Percentiles rank a stretch among this genome's conserved stretches.
Evolutionary conservation across 2,888 invertebrate genomes (phyloP).

Genomic region (Chromoteleia sp.): DNA sequence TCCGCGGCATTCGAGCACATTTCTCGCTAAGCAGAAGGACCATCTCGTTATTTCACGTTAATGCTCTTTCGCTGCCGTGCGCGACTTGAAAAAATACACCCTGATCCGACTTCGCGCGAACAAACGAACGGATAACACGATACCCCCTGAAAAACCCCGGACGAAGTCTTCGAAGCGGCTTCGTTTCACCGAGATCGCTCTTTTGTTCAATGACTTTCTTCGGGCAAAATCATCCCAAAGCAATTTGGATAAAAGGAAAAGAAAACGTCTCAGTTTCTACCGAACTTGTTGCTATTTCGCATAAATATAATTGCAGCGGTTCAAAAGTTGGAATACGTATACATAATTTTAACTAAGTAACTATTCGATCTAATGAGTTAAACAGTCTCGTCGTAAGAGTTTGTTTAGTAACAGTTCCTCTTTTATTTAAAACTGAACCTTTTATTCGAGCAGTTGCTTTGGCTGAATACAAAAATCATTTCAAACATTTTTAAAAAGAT

Average conservation of each 20-base stretch:
- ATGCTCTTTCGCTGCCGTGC: conserved; percentile 57
- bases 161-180: conserved; percentile 18
- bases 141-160: conserved; percentile 32
- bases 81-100: conserved; percentile 56
- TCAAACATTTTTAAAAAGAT: too few species aligned
- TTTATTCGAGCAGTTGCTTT: too few species aligned
- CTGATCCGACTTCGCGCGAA: conserved; percentile 56
- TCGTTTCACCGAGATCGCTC: conserved; percentile 44
- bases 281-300: too few species aligned
- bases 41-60: conserved; percentile 66
- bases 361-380: too few species aligned
- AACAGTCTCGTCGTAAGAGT: too few species aligned
- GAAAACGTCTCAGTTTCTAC: conserved; percentile 1
- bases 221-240: conserved; percentile 22
- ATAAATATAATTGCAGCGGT: too few species aligned
- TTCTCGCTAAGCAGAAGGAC: conserved; percentile 57
- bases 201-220: conserved; percentile 59
- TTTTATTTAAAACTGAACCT: too few species aligned
- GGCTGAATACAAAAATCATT: too few species aligned
- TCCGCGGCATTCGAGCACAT: conserved; percentile 62
- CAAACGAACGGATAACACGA: conserved; percentile 65
- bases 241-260: background rate
- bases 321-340: too few species aligned
- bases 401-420: too few species aligned
- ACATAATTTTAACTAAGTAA: too few species aligned